Percentiles rank a stretch among this genome's conserved stretches.
phyloP scores from a whole-genome alignment of 1,140 invertebrate genomes.

The Drosophila sproati region DNA sequence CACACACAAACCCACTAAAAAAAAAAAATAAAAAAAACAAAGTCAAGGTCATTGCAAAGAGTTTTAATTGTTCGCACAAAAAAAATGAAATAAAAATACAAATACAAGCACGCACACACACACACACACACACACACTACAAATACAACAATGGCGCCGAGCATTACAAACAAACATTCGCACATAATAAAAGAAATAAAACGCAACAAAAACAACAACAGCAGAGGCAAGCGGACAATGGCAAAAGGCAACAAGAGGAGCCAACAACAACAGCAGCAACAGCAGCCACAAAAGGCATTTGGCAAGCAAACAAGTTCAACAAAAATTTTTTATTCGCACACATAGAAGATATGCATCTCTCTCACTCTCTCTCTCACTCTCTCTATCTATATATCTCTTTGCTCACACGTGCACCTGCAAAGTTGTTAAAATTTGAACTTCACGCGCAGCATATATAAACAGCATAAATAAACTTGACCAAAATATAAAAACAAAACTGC shows the following conservation, averaged over 20 bases:
- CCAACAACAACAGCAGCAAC: conserved; percentile 56
- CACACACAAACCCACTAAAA: conserved; percentile 54
- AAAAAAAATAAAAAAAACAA: conserved; percentile 69
- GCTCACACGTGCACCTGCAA: conserved; percentile 34
- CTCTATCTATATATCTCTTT: conserved; percentile 8
- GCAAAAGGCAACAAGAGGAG: conserved; percentile 73
- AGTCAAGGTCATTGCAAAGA: conserved; percentile 85
- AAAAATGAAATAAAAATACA: conserved; percentile 68
- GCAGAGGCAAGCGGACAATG: conserved; percentile 65
- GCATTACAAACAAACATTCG: conserved; percentile 78
- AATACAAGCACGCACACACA: conserved; percentile 43
- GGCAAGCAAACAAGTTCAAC: conserved; percentile 72
- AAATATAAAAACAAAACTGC: neutral
- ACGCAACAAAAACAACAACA: conserved; percentile 71
- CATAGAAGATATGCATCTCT: conserved; percentile 22
- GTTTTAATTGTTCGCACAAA: conserved; percentile 84
- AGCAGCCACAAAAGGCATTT: conserved; percentile 51
- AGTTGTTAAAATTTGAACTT: conserved; percentile 17
- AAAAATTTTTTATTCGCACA: conserved; percentile 54
- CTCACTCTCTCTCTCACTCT: neutral
- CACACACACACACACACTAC: conserved; percentile 37
- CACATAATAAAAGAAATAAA: conserved; percentile 82
- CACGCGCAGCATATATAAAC: neutral
- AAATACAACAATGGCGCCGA: conserved; percentile 64
- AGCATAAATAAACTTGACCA: neutral